Conservation (phyloP, 2,797 vertebrate species). For the Ctenopoma kingsleyae region DNA sequence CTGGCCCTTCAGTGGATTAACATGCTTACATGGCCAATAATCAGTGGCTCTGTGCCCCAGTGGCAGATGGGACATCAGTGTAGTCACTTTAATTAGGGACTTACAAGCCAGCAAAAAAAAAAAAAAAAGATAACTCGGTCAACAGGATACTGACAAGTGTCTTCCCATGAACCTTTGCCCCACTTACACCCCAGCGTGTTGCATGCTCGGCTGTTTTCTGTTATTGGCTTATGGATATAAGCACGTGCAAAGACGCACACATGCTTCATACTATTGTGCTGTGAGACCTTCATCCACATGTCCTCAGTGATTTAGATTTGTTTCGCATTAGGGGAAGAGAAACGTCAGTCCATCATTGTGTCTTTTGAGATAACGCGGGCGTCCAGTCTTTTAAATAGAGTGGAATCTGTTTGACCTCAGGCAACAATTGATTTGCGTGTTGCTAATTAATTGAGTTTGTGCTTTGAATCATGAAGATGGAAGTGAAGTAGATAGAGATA, state of each 20-base stretch:
- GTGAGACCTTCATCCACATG: constrained; percentile 22
- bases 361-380: constrained; percentile 57
- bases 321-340: constrained; percentile 56
- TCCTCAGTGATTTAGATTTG: constrained; percentile 55
- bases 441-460: constrained; percentile 69
- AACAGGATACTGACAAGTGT: constrained; percentile 20
- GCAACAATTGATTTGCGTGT: constrained; percentile 69
- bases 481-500: constrained; percentile 12
- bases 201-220: constrained; percentile 37
- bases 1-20: constrained; percentile 62
- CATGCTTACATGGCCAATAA: constrained; percentile 44
- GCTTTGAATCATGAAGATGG: constrained; percentile 42
- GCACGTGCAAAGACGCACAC: background rate
- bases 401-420: constrained; percentile 61
- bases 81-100: constrained; percentile 73
- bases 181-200: constrained; percentile 12
- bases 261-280: background rate
- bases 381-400: constrained; percentile 67
- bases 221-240: constrained; percentile 29
- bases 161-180: constrained; percentile 55
- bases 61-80: constrained; percentile 73
- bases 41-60: constrained; percentile 34
- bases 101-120: constrained; percentile 44
- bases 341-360: constrained; percentile 62
- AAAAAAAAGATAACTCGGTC: constrained; percentile 35